These are phyloP conservation scores for Stegodyphus dumicola DNA, from an alignment of 1,140 invertebrate genomes.

Conservation along the genomic window DNA sequence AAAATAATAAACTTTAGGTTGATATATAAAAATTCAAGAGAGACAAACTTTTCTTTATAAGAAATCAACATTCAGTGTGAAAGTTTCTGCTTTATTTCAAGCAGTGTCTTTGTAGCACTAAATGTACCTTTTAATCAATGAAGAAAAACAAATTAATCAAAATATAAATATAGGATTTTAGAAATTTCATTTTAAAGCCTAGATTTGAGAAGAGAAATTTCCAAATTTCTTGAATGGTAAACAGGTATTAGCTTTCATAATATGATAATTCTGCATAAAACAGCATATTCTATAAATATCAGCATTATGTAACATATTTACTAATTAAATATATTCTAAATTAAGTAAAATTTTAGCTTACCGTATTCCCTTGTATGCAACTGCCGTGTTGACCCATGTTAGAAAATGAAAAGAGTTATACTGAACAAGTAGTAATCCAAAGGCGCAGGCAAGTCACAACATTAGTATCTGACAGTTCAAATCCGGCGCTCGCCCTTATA, in stretches of 20 bases:
- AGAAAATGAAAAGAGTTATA: background rate
- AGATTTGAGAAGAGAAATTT: no score
- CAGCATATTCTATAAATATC: background rate
- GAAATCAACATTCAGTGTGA: no score
- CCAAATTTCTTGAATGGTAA: background rate
- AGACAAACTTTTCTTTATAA: no score
- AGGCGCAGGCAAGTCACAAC: background rate
- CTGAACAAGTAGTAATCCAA: slow-evolving; percentile 44
- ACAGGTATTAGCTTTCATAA: background rate
- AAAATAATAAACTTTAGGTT: no score
- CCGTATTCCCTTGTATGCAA: slow-evolving; percentile 53
- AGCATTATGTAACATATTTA: background rate
- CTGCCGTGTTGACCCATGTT: slow-evolving; percentile 49
- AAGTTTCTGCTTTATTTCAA: no score
- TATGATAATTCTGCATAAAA: background rate
- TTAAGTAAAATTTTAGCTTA: slow-evolving; percentile 11
- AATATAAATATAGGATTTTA: no score
- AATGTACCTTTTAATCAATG: no score
- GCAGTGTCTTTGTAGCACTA: no score
- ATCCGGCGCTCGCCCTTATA: slow-evolving; percentile 1
- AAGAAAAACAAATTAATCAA: no score
- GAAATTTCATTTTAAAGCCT: no score
- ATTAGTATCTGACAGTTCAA: background rate
- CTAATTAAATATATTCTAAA: background rate
- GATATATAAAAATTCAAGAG: no score